Evolutionary conservation across 2,113 vertebrate species (phyloP).

Genomic region (Sphyrna mokarran): DNA sequence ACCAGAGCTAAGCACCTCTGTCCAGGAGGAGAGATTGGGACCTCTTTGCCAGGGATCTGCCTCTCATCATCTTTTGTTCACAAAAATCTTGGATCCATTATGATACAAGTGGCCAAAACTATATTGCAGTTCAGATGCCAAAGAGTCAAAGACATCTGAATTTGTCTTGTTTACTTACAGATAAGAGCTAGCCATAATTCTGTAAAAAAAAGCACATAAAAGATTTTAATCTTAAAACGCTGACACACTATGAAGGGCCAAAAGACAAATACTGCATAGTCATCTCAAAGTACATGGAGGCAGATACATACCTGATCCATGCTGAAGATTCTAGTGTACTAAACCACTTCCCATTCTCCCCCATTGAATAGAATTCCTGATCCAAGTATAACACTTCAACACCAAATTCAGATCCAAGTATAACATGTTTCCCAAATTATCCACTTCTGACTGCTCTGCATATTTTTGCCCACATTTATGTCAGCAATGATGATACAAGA

Average conservation of each 20-base stretch:
- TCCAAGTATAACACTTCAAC: slow-evolving; percentile 15
- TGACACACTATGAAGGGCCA: neutral
- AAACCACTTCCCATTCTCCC: slow-evolving; percentile 23
- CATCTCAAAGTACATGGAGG: neutral
- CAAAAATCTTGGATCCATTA: neutral
- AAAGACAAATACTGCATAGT: neutral
- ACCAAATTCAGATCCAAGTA: neutral
- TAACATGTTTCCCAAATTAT: slow-evolving; percentile 24
- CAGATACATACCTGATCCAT: slow-evolving; percentile 15
- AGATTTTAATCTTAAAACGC: neutral
- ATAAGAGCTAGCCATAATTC: neutral
- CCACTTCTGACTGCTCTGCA: slow-evolving; percentile 15
- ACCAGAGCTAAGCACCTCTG: neutral
- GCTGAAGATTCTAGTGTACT: neutral
- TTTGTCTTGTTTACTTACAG: neutral
- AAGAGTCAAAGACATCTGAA: neutral
- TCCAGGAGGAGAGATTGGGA: neutral
- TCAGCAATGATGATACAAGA: neutral
- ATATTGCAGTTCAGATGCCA: neutral
- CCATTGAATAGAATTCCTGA: slow-evolving; percentile 10
- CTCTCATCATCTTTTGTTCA: neutral
- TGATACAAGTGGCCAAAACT: neutral
- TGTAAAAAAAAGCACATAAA: neutral
- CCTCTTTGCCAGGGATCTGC: no score
- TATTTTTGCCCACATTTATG: neutral